These are phyloP conservation scores for Zaprionus vittiger DNA, from an alignment of 1,140 invertebrate genomes.

Conservation along the genomic window DNA sequence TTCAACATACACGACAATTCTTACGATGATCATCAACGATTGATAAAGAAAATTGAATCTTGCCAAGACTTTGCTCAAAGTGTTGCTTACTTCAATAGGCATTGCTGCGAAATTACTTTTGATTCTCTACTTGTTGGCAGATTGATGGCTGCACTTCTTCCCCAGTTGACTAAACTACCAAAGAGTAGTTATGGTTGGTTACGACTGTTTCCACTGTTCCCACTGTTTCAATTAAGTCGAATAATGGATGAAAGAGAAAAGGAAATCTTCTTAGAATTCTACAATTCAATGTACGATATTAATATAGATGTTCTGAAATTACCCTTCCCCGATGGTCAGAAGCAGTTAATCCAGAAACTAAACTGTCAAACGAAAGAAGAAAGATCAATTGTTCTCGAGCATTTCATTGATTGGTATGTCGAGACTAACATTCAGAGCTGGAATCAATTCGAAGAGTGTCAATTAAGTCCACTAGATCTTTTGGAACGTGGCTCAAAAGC, in stretches of 20 bases:
- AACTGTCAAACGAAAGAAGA: conserved; percentile 58
- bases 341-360: conserved; percentile 43
- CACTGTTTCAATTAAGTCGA: conserved; percentile 29
- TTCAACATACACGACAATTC: conserved; percentile 60
- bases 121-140: not conserved
- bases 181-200: conserved; percentile 58
- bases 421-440: conserved; percentile 21
- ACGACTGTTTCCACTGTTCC: conserved; percentile 46
- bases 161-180: conserved; percentile 29
- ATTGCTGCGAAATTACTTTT: conserved; percentile 52
- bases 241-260: not conserved
- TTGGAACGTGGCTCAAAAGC: conserved; percentile 47
- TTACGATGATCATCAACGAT: conserved; percentile 23
- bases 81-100: conserved; percentile 45
- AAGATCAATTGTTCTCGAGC: conserved; percentile 45
- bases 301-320: conserved; percentile 18
- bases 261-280: conserved; percentile 38
- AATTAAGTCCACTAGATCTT: conserved; percentile 44
- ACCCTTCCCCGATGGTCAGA: conserved; percentile 31
- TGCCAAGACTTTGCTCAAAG: conserved; percentile 24
- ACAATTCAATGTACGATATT: conserved; percentile 38
- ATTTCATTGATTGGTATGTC: conserved; percentile 52
- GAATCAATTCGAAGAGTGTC: conserved; percentile 32
- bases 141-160: conserved; percentile 36
- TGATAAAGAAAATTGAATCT: conserved; percentile 44